Conservation (phyloP, 2,797 vertebrate species). For the Pogoniulus pusillus region DNA sequence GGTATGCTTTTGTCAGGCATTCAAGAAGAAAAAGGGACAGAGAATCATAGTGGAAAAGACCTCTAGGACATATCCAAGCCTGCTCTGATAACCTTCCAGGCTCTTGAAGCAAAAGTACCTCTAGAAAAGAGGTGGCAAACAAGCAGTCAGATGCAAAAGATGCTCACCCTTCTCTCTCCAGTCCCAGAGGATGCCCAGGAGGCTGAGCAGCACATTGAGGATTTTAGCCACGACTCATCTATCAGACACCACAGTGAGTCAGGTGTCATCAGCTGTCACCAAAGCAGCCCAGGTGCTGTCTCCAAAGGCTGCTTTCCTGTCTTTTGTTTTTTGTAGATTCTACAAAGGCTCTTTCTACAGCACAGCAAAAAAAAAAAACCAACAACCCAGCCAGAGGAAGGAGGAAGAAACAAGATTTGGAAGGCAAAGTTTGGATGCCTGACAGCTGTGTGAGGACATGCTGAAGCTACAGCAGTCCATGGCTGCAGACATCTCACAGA, state of each 20-base stretch:
- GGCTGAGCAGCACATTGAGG: too few species aligned
- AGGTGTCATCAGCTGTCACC: not conserved
- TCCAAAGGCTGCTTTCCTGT: not conserved
- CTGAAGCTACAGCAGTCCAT: not conserved
- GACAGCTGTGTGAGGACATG: not conserved
- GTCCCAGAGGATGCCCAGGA: not conserved
- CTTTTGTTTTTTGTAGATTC: not conserved
- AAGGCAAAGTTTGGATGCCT: not conserved
- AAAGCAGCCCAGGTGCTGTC: not conserved
- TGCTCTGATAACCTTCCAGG: not conserved
- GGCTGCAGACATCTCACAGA: not conserved
- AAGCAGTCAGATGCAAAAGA: not conserved
- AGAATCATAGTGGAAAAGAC: not conserved
- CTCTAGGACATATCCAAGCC: not conserved
- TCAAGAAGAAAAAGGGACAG: not conserved
- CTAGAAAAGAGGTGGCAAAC: not conserved
- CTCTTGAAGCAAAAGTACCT: not conserved
- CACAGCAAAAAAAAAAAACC: accelerated
- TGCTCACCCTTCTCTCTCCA: not conserved
- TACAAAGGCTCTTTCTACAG: not conserved
- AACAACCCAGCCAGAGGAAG: not conserved
- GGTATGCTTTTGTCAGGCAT: not conserved
- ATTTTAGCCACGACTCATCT: not conserved
- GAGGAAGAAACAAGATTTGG: not conserved
- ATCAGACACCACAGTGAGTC: accelerated